These are phyloP conservation scores for Ondatra zibethicus DNA, from an alignment of 2,113 vertebrate species.

Conservation along the genomic window DNA sequence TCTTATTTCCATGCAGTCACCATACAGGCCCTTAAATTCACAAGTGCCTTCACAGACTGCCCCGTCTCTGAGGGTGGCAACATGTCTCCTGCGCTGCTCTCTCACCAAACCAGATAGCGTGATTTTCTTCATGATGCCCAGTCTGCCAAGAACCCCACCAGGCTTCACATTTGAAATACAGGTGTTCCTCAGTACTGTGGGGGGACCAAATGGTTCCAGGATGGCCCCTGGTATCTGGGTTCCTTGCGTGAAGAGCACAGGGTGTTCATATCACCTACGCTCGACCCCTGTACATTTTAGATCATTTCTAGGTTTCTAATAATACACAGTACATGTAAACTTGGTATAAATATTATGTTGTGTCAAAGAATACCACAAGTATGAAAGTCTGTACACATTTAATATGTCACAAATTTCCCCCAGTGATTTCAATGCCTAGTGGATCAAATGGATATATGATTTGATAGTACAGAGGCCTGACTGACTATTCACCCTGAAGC, in stretches of 20 bases:
- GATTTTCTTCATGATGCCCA: neutral
- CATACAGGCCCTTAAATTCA: neutral
- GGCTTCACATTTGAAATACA: neutral
- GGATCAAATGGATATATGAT: neutral
- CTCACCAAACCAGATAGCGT: neutral
- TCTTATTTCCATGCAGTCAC: neutral
- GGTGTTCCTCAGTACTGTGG: neutral
- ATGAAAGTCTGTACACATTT: no score
- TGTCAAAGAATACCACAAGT: neutral
- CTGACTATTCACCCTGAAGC: neutral
- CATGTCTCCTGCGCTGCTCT: neutral
- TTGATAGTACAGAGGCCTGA: no score
- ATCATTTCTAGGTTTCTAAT: neutral
- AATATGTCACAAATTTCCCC: neutral
- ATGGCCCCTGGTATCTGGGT: no score
- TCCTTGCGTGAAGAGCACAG: neutral
- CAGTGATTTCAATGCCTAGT: neutral
- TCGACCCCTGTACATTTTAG: no score
- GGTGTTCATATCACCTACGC: no score
- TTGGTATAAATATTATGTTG: neutral
- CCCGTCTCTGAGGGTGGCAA: neutral
- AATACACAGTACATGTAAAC: no score
- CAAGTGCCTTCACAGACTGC: fast-evolving
- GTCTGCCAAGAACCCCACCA: neutral
- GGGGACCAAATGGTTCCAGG: neutral